Evolutionary conservation across 2,113 vertebrate genomes (phyloP), one percentile per base, ranked within the genome.

Genomic region (Euleptes europaea): DNA sequence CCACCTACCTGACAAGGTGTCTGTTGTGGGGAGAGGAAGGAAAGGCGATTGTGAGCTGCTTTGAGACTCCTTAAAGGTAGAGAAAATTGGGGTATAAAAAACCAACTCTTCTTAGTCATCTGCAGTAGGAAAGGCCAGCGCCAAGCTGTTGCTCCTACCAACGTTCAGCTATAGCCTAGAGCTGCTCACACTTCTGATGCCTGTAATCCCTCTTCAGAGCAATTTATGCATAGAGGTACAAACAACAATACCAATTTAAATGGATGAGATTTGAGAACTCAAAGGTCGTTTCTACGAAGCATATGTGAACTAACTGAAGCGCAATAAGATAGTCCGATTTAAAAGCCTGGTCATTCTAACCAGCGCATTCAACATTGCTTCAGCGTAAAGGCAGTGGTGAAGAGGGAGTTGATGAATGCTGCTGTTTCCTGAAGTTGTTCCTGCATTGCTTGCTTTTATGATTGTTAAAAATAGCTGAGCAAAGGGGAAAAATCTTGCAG

Each of bases 171-270:
- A 1, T 13, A 40, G 19, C 1, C 0, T 0, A 82, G 51, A 15
- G 57, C 35, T 0, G 0, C 1, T 65, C 0, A 0, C 31, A 63
- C 10, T 21, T 54, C 38, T 73, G 51, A 23, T 51, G 73, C 1
- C 80, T 66, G 3, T 7, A 3, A 5, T 13, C 5, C 65, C 69
- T 71, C n/a, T 15, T 0, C 31, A 9, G 40, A 73, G 35, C 54
- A 4, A 31, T 21, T 66, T 5, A 33, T 23, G 6, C 21, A 14
- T 1, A 14, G 12, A 78, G 67, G 49, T 70, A 49, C 80, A 54
- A 69, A 79, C 66, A 10, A 0, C 21, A 38, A 33, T 67, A 54
- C 71, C 0, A 0, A 4, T 3, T 49, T 38, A 65, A 28, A 12
- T 70, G 76, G 86, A 33, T 6, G 4, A 13, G 21, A 9, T 12